Evolutionary conservation across 2,113 vertebrate genomes (phyloP), one percentile per base, ranked within the genome.

Genomic region (Gadus chalcogrammus): DNA sequence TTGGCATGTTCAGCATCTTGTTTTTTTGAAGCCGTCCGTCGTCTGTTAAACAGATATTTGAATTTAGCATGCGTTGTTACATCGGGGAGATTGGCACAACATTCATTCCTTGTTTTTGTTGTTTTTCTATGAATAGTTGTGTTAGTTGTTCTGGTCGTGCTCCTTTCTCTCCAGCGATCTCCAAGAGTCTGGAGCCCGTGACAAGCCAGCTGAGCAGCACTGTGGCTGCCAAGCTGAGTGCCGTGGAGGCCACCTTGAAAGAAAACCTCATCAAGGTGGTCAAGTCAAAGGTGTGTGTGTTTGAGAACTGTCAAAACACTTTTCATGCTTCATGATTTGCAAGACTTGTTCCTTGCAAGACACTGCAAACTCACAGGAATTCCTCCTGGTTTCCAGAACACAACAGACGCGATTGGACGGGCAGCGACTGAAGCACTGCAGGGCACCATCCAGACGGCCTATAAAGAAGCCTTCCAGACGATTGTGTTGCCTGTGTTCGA

Each of bases 401-500:
- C 94, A 28, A 95, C 95, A 3, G 97, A 99, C 55, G 92, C 92
- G 0, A 92, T 99, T 4, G 96, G 95, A 61, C 94, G 95, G 74
- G 94, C 96, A 0, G 94, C 95, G 0, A 94, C 95, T 0, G 97
- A 99, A 55, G 94, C 94, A 0, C 92, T 99, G 88, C 96, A 98
- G 87, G 95, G 94, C 0, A 94, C 95, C 0, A 98, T 99, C 81
- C 96, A 98, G 82, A 86, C 94, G 0, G 94, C 96, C 4, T 99
- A 96, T 82, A 94, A 95, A 79, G 97, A 99, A 63, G 92, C 95
- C 0, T 99, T 99, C 83, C 95, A 98, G 90, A 94, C 93, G 3
- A 86, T 95, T 0, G 93, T 98, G 67, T 88, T 98, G 78, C 97
- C 97, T 0, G 94, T 97, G 13, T 99, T 99, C 0, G 96, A 99